Base-by-base conservation (phyloP, 2,888 invertebrate genomes). In the Netelia inedita region DNA sequence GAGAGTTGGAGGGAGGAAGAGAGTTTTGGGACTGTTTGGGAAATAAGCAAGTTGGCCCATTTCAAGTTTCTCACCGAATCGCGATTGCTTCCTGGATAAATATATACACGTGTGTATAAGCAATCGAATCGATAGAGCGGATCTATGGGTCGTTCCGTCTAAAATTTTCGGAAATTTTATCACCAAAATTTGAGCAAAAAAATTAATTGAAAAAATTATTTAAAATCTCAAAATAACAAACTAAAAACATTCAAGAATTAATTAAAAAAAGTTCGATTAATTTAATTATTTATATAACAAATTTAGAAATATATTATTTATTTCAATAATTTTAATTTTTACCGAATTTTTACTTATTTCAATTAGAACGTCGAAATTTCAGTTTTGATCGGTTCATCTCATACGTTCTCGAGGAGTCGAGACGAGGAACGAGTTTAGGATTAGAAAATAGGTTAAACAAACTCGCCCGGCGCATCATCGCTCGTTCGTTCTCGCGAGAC, bases 21-120 rank as follows among this genome's bases (percentile, higher is more conserved):
- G 35, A 46, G 68, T 61, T 41, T 35, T 50, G 21, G 53, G 68
- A 50, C 16, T 16, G 23, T 63, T 59, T 59, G 59, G 66, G n/a
- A 68, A 68, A 69, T 50, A 78, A 21, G 50, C 76, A 53, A 79
- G 59, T 73, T 61, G 14, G 61, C 68, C 46, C 59, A 41, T 73
- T 78, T 76, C 28, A 57, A 16, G 61, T 76, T 76, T 82, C 57
- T n/a, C 21, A 21, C 23, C 10, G 57, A 59, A 75, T 71, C 63
- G 19, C 57, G 71, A 66, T 76, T 66, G 57, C 41, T 66, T 65
- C 55, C 53, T 61, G 28, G 61, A 63, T 66, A 43, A 66, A 46
- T 57, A 74, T n/a, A 46, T 66, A 63, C 16, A 46, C 16, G 19
- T 46, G 71, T 72, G 53, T 68, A 57, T 53, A 57, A 1, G 9